phyloP scores from a whole-genome alignment of 2,113 vertebrate species.

The Orientallactaga bullata region DNA sequence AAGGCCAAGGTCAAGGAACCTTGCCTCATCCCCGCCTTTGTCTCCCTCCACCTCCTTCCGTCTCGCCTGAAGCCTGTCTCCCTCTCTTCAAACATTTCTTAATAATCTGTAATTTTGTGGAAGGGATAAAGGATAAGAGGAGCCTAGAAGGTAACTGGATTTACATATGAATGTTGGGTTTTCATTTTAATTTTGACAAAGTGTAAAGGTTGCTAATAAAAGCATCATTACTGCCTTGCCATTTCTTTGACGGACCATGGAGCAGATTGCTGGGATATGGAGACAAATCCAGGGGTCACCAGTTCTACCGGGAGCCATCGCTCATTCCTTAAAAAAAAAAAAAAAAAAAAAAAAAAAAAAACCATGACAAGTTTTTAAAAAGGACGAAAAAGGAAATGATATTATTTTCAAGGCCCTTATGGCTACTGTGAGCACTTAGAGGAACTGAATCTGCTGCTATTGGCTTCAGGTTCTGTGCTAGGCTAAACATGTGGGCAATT shows the following conservation, averaged over 20 bases:
- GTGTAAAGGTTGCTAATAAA: constrained; percentile 84
- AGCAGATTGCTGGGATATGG: constrained; percentile 81
- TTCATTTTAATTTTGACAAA: constrained; percentile 83
- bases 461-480: background rate
- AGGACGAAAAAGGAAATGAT: constrained; percentile 48
- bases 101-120: constrained; percentile 78
- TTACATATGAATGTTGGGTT: constrained; percentile 83
- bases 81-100: constrained; percentile 76
- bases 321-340: constrained; percentile 75
- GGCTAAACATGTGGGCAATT: fast-evolving
- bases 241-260: constrained; percentile 69
- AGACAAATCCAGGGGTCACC: constrained; percentile 75
- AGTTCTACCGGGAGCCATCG: constrained; percentile 65
- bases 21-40: background rate
- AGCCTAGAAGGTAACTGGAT: constrained; percentile 76
- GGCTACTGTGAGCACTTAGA: background rate
- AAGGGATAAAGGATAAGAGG: constrained; percentile 75
- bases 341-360: constrained; percentile 72
- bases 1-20: constrained; percentile 60
- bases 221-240: constrained; percentile 73
- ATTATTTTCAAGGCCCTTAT: constrained; percentile 41
- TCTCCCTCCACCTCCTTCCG: constrained; percentile 13
- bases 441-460: fast-evolving
- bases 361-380: constrained; percentile 62
- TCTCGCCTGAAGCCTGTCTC: constrained; percentile 33